These are phyloP conservation scores for Callocephalon fimbriatum DNA, from an alignment of 2,113 vertebrate species.

Conservation along the genomic window DNA sequence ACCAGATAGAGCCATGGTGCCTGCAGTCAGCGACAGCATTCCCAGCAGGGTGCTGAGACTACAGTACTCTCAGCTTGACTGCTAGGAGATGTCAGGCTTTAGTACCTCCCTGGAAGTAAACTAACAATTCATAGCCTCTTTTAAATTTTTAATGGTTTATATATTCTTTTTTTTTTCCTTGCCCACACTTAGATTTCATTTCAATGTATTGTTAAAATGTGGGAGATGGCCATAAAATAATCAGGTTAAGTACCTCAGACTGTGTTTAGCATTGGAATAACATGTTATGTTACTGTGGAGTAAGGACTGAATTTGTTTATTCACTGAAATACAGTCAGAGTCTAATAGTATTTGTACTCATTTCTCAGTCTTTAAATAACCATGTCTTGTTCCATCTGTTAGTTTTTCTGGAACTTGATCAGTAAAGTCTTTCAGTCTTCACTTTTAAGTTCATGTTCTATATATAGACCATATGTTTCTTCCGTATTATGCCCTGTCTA, in stretches of 20 bases:
- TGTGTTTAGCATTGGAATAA: not conserved
- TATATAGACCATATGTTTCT: not conserved
- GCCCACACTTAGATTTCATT: not conserved
- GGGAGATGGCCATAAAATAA: not conserved
- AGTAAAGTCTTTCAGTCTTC: not conserved
- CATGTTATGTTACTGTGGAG: not conserved
- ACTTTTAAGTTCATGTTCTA: not conserved
- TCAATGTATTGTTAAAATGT: not conserved
- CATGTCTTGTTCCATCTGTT: not conserved
- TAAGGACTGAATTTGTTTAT: not conserved
- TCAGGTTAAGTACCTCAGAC: not conserved
- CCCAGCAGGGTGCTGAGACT: not conserved
- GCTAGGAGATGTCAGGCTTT: not conserved
- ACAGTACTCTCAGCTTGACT: not conserved
- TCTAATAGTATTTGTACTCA: not conserved
- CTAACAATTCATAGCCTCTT: not conserved
- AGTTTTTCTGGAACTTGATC: not conserved
- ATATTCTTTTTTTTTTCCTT: not conserved
- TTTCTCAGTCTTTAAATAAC: conserved; percentile 20
- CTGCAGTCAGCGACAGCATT: not conserved
- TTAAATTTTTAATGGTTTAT: not conserved
- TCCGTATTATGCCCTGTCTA: not conserved
- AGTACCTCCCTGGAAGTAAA: not conserved
- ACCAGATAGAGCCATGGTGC: not conserved
- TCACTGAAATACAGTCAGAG: not conserved